Evolutionary conservation across 2,888 invertebrate species (phyloP), one percentile per base, ranked within the genome.

Genomic region (Andrena camellia): DNA sequence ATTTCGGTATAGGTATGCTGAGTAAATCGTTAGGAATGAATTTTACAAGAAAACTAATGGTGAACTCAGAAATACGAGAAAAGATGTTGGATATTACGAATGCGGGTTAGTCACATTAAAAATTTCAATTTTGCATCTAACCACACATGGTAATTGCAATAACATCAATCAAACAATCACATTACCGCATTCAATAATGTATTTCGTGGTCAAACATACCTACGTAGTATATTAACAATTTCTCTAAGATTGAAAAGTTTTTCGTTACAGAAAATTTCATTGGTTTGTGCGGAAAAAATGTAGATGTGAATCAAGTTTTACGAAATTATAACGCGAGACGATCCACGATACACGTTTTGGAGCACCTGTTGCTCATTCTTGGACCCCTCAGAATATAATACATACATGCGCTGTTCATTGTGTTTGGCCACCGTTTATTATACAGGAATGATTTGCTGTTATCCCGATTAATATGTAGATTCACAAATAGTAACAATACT

Each of bases 261-360:
- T 42, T 31, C 10, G 62, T 17, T 23, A 20, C 64, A 83, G 69
- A 83, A 63, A 77, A 54, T 50, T 26, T 54, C 26, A 60, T 13
- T 33, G 10, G 26, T 57, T 42, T 48, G 69, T 54, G 66, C 50
- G 62, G 42, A 57, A 76, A 62, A 63, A 50, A 75, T 75, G 71
- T 42, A 66, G 71, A 59, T 73, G 76, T 74, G 57, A 68, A 73
- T 48, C 90, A 90, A 90, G 89, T 89, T 90, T 69, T 91, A 91
- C 66, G 62, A 81, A 74, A 71, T 60, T 77, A 80, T 86, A 90
- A 90, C 88, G 86, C 81, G 80, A 68, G 67, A 50, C 57, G 83
- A 79, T 84, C 78, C 87, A 87, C 90, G 91, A 90, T 92, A 92
- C 92, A 92, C 89, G 89, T 85, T 88, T 88, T 86, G 90, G 84